Evolutionary conservation across 1,140 invertebrate genomes (phyloP).

Genomic region (Aethina tumida): DNA sequence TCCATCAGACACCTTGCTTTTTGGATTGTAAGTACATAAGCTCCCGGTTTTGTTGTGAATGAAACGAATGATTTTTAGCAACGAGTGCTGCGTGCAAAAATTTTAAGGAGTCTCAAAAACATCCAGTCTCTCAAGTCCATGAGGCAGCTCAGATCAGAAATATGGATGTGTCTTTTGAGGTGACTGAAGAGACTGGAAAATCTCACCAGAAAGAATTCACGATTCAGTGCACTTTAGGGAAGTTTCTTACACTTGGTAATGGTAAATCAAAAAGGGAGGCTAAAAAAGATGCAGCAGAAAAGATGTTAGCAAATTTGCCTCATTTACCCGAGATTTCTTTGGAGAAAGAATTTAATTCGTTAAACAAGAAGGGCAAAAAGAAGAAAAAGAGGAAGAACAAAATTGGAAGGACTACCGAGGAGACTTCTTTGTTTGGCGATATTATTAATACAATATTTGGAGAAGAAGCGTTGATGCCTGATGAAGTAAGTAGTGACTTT

Average conservation of each 20-base stretch:
- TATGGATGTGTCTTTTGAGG: conserved; percentile 21
- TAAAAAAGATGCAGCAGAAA: conserved; percentile 23
- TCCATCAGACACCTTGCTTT: neutral
- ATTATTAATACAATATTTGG: conserved; percentile 14
- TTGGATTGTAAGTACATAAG: conserved; percentile 2
- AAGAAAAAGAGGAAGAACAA: conserved; percentile 22
- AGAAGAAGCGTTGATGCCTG: conserved; percentile 9
- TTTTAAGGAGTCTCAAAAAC: conserved; percentile 20
- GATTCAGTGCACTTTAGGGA: conserved; percentile 21
- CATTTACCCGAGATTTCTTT: conserved; percentile 12
- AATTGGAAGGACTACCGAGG: conserved; percentile 16
- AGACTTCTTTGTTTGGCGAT: conserved; percentile 18
- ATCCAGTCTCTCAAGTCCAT: conserved; percentile 24
- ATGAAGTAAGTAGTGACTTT: conserved; percentile 4
- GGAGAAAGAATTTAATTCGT: conserved; percentile 7
- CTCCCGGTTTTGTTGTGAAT: neutral
- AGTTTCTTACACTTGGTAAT: conserved; percentile 16
- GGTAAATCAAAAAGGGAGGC: conserved; percentile 29
- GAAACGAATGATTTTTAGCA: neutral
- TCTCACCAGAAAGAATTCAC: conserved; percentile 24
- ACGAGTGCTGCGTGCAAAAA: conserved; percentile 11
- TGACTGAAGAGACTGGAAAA: conserved; percentile 21
- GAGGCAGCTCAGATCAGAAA: conserved; percentile 22
- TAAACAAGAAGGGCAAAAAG: conserved; percentile 6
- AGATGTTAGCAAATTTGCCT: conserved; percentile 19